Percentiles rank a stretch among this genome's conserved stretches.
Conservation (phyloP, 1,140 invertebrate species). For the Penaeus chinensis region DNA sequence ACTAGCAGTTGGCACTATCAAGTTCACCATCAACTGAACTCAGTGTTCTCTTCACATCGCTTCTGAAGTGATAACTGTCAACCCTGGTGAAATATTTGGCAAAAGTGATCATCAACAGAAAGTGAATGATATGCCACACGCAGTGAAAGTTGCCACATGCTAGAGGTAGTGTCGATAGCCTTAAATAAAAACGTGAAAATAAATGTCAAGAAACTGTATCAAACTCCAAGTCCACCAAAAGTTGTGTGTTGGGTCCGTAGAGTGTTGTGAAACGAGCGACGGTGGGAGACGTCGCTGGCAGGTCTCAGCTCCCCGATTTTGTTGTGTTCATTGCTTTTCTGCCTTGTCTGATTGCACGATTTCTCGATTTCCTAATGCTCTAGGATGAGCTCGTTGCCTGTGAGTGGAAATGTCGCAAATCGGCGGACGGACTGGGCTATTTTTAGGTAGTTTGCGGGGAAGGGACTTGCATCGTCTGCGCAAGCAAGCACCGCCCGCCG, state of each 20-base stretch:
- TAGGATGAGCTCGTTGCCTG: background rate
- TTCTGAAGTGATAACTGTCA: constrained; percentile 10
- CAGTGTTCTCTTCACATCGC: background rate
- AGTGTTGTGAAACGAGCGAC: background rate
- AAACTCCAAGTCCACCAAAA: background rate
- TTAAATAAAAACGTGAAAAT: constrained; percentile 22
- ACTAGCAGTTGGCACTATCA: too few species aligned
- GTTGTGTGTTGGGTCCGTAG: constrained; percentile 47
- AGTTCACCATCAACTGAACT: background rate
- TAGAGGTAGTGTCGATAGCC: constrained; percentile 16
- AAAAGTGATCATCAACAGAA: constrained; percentile 34
- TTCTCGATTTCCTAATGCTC: background rate
- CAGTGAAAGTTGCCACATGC: constrained; percentile 20
- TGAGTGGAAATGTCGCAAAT: background rate
- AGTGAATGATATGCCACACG: constrained; percentile 24
- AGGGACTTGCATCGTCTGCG: background rate
- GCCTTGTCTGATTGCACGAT: background rate
- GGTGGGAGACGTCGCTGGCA: constrained; percentile 6
- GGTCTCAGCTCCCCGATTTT: constrained; percentile 23
- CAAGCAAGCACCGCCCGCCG: background rate
- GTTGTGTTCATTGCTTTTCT: background rate
- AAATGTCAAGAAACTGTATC: constrained; percentile 25
- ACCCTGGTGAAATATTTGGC: background rate
- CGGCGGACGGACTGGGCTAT: background rate
- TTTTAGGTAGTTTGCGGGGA: constrained; percentile 30